phyloP scores from a whole-genome alignment of 2,888 invertebrate species.

The Bugula neritina region DNA sequence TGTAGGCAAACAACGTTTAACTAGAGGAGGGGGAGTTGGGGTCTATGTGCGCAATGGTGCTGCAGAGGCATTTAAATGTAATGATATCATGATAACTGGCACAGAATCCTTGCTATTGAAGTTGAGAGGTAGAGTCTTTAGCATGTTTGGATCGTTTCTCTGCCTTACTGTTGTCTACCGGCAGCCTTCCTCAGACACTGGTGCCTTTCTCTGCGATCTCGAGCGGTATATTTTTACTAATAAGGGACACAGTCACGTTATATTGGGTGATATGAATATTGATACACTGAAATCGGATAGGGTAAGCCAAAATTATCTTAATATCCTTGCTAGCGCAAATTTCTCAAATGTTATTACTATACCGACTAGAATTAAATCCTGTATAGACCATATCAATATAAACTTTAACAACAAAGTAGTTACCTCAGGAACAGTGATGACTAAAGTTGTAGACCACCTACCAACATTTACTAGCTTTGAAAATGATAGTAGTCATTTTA shows the following conservation, averaged over 20 bases:
- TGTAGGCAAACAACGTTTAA: no score
- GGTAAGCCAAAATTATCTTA: no score
- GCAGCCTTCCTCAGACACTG: background rate
- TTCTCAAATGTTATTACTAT: background rate
- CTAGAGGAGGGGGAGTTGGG: no score
- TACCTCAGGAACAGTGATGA: background rate
- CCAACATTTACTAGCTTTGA: constrained; percentile 1
- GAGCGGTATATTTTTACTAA: no score
- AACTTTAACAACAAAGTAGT: background rate
- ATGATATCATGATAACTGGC: no score
- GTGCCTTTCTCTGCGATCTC: background rate
- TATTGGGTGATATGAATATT: no score
- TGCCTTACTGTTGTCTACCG: background rate
- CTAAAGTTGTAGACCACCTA: background rate
- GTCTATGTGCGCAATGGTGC: no score
- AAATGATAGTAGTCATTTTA: background rate
- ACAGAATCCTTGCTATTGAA: no score
- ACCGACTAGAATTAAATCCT: background rate
- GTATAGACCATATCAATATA: background rate
- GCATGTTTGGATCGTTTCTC: background rate
- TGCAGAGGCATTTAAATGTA: no score
- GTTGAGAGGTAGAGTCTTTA: no score
- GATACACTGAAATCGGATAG: no score
- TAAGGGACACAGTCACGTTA: no score
- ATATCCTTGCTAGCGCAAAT: background rate